These are phyloP conservation scores for Synanceia verrucosa DNA, from an alignment of 2,797 vertebrate species.

Conservation along the genomic window DNA sequence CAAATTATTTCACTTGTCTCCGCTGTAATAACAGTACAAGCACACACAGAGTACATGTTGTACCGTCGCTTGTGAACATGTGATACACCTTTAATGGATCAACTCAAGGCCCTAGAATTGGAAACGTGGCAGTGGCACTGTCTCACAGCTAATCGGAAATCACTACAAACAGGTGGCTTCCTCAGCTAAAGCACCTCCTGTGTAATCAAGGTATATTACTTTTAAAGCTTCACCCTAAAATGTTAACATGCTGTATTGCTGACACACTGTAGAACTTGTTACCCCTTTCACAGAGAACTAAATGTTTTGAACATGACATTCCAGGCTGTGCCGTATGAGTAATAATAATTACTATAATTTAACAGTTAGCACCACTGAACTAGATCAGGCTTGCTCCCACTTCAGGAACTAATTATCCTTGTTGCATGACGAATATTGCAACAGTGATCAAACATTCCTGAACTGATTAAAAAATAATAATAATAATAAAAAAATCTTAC, in stretches of 20 bases:
- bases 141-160: constrained; percentile 1
- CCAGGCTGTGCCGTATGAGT: neutral
- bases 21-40: no score
- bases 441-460: constrained; percentile 39
- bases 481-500: constrained; percentile 74
- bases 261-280: neutral
- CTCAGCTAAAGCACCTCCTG: neutral
- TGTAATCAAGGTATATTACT: neutral
- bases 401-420: neutral
- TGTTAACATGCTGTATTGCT: neutral
- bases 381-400: neutral
- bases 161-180: neutral
- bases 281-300: neutral
- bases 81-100: neutral
- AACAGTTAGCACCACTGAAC: neutral
- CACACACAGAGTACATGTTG: neutral
- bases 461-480: neutral
- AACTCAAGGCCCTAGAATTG: neutral
- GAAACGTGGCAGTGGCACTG: neutral
- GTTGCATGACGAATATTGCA: neutral
- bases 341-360: neutral
- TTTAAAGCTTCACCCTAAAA: neutral
- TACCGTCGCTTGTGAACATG: neutral
- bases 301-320: neutral
- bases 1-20: neutral